Evolutionary conservation across 2,113 vertebrate genomes (phyloP).

Genomic region (Dicerorhinus sumatrensis): DNA sequence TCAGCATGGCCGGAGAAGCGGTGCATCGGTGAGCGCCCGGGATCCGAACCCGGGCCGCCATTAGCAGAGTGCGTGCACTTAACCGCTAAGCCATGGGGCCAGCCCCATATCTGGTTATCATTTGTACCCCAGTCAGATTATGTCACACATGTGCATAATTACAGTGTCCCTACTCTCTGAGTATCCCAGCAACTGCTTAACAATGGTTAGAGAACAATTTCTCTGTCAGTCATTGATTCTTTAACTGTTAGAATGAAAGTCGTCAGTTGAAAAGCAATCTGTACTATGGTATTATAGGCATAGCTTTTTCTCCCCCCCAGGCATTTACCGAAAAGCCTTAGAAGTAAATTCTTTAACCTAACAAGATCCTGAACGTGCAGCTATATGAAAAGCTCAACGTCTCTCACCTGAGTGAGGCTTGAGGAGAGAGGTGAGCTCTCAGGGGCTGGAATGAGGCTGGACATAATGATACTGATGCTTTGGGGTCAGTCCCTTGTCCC

Average conservation of each 20-base stretch:
- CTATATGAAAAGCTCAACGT: not conserved
- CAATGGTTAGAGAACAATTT: not conserved
- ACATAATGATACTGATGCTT: conserved; percentile 18
- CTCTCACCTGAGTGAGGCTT: not conserved
- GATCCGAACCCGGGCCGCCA: too few relatives aligned
- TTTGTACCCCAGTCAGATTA: not conserved
- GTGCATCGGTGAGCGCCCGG: too few relatives aligned
- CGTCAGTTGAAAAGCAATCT: not conserved
- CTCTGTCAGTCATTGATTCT: not conserved
- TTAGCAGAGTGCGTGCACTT: too few relatives aligned
- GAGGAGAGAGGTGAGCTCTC: not conserved
- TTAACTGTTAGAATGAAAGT: not conserved
- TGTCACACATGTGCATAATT: not conserved
- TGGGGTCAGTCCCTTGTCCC: conserved; percentile 34
- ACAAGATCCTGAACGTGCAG: not conserved
- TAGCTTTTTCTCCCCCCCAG: not conserved
- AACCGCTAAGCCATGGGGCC: too few relatives aligned
- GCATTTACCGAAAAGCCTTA: conserved; percentile 31
- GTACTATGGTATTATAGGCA: not conserved
- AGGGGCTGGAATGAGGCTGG: not conserved
- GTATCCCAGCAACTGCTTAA: not conserved
- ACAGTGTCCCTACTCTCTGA: not conserved
- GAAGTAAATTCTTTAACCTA: conserved; percentile 53
- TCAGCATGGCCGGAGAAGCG: too few relatives aligned
- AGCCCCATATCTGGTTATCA: not conserved